Evolutionary conservation across 2,888 invertebrate genomes (phyloP), one percentile per base, ranked within the genome.

Genomic region (Orchestes rusci): DNA sequence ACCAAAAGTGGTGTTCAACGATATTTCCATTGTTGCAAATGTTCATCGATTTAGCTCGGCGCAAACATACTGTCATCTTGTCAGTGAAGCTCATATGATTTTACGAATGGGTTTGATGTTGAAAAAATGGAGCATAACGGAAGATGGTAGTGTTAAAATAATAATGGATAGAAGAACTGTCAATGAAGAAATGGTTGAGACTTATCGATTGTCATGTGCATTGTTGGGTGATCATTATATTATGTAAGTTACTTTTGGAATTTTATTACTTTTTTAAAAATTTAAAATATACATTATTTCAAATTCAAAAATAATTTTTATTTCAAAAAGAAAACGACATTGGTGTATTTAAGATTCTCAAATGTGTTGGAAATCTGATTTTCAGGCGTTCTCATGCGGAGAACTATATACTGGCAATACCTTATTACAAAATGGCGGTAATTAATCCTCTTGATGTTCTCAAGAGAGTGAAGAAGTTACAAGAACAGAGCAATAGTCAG

Each of bases 81-180:
- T 86, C 59, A 76, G 78, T 55, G 86, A 87, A 65, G 82, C 82
- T 3, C 82, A 84, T 59, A 73, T 82, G 53, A 75, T 84, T 55
- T 65, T 86, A 13, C 67, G 78, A 44, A 61, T 73, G 18, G 66
- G 70, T 2, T 61, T 73, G 31, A 63, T 71, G 35, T 50, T 71
- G 16, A 60, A 59, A 29, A 59, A 61, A 48, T 69, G 67, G 66
- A 49, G 54, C n/a, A 55, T 61, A 37, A 56, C 56, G 2, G 68
- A 68, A 7, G 62, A 64, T 15, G 31, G 44, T 2, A 61, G 55
- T 34, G 65, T 67, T 1, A 62, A 60, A 38, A 51, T 61, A 20
- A 55, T 61, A 12, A 53, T 48, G 16, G 57, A 52, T 41, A 54
- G 45, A 39, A 61, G 59, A 53, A 52, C 49, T 12, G 65, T 65